Conservation (phyloP, 2,797 vertebrate genomes). For the Muscicapa striata region DNA sequence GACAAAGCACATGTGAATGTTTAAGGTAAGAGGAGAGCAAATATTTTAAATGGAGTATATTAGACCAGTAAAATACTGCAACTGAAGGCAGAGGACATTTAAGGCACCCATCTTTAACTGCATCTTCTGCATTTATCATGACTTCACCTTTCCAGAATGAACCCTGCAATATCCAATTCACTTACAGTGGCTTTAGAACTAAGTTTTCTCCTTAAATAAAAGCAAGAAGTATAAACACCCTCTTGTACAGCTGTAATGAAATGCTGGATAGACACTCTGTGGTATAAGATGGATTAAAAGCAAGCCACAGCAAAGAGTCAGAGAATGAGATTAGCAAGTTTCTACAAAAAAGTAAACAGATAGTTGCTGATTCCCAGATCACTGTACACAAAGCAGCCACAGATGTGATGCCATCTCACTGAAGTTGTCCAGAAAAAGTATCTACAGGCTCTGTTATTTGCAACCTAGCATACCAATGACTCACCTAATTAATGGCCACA, state of each 20-base stretch:
- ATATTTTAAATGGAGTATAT: not conserved
- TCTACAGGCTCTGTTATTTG: not conserved
- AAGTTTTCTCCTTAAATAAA: not conserved
- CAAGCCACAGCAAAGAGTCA: not conserved
- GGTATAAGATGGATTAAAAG: not conserved
- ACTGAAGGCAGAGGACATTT: not conserved
- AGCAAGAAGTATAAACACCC: not conserved
- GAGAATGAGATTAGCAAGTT: not conserved
- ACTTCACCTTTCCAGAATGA: not conserved
- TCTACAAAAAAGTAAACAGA: not conserved
- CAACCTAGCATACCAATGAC: not conserved
- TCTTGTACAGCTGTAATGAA: not conserved
- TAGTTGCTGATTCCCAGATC: not conserved
- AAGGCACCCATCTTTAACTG: not conserved
- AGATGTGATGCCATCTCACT: not conserved
- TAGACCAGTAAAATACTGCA: not conserved
- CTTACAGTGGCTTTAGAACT: not conserved
- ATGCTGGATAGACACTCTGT: not conserved
- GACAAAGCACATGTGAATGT: accelerated
- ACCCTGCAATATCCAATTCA: not conserved
- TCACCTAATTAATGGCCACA: not conserved
- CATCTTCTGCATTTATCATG: not conserved
- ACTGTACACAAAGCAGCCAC: not conserved
- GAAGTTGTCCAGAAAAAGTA: not conserved
- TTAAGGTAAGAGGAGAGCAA: not conserved